Percentiles rank a stretch among this genome's conserved stretches.
Evolutionary conservation across 2,797 vertebrate species (phyloP).

Genomic region (Sebastolobus alascanus): DNA sequence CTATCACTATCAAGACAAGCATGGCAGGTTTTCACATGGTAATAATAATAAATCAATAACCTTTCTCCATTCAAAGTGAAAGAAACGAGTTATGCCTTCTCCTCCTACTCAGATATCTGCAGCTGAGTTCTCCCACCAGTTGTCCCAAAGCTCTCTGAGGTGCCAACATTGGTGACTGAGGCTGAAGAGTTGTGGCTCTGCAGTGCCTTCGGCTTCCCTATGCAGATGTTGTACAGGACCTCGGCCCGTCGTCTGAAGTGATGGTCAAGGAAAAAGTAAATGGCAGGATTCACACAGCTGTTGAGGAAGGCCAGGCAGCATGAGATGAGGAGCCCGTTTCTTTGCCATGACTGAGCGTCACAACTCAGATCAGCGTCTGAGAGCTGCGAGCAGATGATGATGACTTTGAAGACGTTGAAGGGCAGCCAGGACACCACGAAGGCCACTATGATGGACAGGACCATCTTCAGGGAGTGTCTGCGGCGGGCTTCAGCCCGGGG

Average conservation of each 20-base stretch:
- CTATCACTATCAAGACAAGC: neutral
- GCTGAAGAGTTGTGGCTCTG: slow-evolving; percentile 63
- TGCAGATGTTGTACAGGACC: slow-evolving; percentile 52
- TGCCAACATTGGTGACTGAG: slow-evolving; percentile 66
- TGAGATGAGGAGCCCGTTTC: slow-evolving; percentile 78
- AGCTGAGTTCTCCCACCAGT: slow-evolving; percentile 55
- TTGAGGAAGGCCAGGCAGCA: slow-evolving; percentile 91
- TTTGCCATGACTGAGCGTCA: neutral
- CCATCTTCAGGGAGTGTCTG: slow-evolving; percentile 88
- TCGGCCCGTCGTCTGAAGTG: slow-evolving; percentile 82
- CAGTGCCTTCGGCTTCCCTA: slow-evolving; percentile 25
- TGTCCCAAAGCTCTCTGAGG: slow-evolving; percentile 70
- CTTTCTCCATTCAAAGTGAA: slow-evolving; percentile 6
- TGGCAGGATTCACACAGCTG: slow-evolving; percentile 90
- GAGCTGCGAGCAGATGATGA: slow-evolving; percentile 71
- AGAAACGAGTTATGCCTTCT: neutral
- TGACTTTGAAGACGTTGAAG: slow-evolving; percentile 85
- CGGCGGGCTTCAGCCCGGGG: slow-evolving; percentile 73
- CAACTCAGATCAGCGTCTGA: slow-evolving; percentile 36
- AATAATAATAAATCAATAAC: neutral
- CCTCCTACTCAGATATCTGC: slow-evolving; percentile 51
- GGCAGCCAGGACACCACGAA: slow-evolving; percentile 93
- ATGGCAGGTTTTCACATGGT: neutral
- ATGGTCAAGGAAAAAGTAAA: slow-evolving; percentile 89
- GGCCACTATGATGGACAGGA: slow-evolving; percentile 85